Base-by-base conservation (phyloP, 1,140 invertebrate species). In the Kradibia gibbosae region DNA sequence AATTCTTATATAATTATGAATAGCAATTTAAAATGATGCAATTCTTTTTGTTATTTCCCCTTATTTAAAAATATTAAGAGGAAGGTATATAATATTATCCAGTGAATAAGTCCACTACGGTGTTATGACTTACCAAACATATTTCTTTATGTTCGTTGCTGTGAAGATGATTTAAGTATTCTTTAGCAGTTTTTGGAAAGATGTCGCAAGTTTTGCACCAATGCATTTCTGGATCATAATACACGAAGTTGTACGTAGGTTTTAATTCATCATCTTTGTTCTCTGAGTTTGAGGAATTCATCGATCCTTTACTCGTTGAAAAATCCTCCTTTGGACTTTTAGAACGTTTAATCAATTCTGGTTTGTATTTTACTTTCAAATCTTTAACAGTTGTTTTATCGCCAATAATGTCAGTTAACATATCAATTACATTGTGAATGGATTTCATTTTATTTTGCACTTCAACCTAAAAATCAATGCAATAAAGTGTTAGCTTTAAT, bases 201-300 rank as follows among this genome's bases (percentile, higher is more conserved):
- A 96, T 94, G 90, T 96, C 94, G 90, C 96, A 97, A 67, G 94
- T 93, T 78, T 95, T 93, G 89, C 96, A 97, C 96, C 96, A 97
- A 90, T 97, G 96, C 91, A 96, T 94, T 90, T 96, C 96, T 0
- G 96, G 95, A 91, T 97, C 96, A 87, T 96, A 97, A 90, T 96
- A 95, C 48, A 96, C 94, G 87, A 95, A 95, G 93, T 96, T 96
- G 89, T 94, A 94, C 86, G 93, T 92, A 15, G 89, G 89, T 82
- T 89, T 91, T 22, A 88, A 88, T 34, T 90, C 86, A 0, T 86
- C 78, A 0, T 86, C 75, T 79, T 83, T 86, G 11, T 89, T 90
- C 83, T 92, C 89, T 80, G 90, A 78, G 85, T 92, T 86, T 2
- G 90, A 89, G 8, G 89, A 88, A 42, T 78, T 78, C 10, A 42